Evolutionary conservation across 1,140 invertebrate genomes (phyloP), one percentile per base, ranked within the genome.

Genomic region (Maconellicoccus hirsutus): DNA sequence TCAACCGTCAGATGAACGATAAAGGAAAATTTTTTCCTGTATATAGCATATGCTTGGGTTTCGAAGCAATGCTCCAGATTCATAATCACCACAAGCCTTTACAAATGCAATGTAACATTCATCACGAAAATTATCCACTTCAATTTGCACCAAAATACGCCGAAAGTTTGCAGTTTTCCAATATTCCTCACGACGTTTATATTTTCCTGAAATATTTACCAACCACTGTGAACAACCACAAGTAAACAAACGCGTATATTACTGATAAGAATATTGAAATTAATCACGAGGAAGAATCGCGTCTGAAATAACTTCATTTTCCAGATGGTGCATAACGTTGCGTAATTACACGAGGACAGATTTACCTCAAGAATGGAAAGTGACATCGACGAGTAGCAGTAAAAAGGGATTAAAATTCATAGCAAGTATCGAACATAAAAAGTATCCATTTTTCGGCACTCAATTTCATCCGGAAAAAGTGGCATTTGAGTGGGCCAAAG

Each of bases 401-500:
- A 16, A 52, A 59, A 78, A 87, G 69, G 84, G 84, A n/a, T 74
- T 85, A 0, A 78, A 85, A 76, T 94, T 90, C 76, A 86, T 86
- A 75, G 88, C 88, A 0, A 80, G 81, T 0, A 76, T 89, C 38
- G 89, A 91, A 77, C 86, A 84, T 75, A 82, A 75, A 75, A 83
- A 79, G 77, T 86, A 79, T 75, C 94, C 94, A 19, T 88, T 95
- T 77, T 95, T 91, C 78, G 93, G 87, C 0, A 80, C 91, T 0
- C 92, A 95, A 77, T 96, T 91, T 78, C 94, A 97, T 80, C 94
- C 93, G 0, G 94, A 97, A 79, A 96, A 96, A 77, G 89, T 87
- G 76, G 77, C 84, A 0, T 96, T 87, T 75, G 92, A 94, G 79
- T 95, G 91, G 85, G 81, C 83, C 19, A 8, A 23, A 25, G 22